Percentiles rank a stretch among this genome's conserved stretches.
Evolutionary conservation across 2,797 vertebrate species (phyloP).

Genomic region (Toxotes lorentzi): DNA sequence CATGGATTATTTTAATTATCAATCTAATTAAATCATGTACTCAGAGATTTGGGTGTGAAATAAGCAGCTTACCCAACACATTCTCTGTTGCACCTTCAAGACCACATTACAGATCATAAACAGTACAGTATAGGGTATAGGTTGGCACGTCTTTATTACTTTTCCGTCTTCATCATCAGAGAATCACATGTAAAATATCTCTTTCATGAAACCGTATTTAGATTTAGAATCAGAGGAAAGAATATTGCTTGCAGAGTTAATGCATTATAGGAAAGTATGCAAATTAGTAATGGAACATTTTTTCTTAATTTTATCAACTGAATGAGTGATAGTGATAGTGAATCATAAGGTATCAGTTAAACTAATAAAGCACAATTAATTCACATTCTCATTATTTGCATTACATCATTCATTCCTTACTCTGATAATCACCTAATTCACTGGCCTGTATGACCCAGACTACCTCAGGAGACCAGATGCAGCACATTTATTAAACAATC

Average conservation of each 20-base stretch:
- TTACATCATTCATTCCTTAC: no score
- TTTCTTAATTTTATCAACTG: background rate
- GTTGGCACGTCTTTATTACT: background rate
- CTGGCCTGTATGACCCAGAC: background rate
- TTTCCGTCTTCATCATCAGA: background rate
- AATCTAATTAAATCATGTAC: no score
- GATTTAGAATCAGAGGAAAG: background rate
- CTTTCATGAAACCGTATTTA: background rate
- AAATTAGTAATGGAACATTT: background rate
- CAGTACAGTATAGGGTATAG: background rate
- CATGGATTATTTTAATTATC: no score
- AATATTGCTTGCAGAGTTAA: background rate
- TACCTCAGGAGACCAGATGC: background rate
- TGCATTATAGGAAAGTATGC: background rate
- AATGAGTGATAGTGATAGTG: background rate
- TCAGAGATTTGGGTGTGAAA: no score
- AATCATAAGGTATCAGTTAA: background rate
- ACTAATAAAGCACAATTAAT: background rate
- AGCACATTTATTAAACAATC: slow-evolving; percentile 11
- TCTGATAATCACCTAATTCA: background rate
- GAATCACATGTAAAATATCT: background rate
- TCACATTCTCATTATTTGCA: background rate
- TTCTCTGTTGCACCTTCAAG: no score
- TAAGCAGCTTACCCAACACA: background rate
- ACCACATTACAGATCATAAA: no score